A percentile compares a stretch with the other conserved stretches of the same genome.
Conservation (phyloP, 1,140 invertebrate species). For the Eueides isabella region DNA sequence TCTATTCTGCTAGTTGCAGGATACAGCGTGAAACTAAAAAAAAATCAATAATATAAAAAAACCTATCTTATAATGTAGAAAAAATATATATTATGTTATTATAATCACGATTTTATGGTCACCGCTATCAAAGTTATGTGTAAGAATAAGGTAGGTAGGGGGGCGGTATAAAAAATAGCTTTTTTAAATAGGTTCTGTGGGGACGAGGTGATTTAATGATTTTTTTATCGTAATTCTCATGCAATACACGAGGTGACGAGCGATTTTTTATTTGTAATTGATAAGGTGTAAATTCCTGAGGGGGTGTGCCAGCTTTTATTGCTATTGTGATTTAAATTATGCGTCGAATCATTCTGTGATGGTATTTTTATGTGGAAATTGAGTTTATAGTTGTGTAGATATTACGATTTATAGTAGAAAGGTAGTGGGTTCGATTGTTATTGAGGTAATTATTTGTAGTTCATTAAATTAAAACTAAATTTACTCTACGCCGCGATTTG, state of each 20-base stretch:
- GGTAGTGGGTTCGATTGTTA: too few relatives aligned
- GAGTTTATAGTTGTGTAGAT: neutral
- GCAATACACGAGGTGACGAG: conserved; percentile 68
- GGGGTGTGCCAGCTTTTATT: conserved; percentile 48
- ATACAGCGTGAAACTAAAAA: too few relatives aligned
- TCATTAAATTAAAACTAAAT: too few relatives aligned
- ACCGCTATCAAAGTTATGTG: conserved; percentile 51
- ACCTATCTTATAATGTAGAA: too few relatives aligned
- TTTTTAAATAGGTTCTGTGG: conserved; percentile 76
- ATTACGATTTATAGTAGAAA: neutral
- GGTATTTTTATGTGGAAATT: neutral
- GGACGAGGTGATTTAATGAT: conserved; percentile 77
- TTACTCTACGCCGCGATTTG: too few relatives aligned
- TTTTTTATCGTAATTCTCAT: conserved; percentile 59
- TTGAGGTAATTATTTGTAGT: too few relatives aligned
- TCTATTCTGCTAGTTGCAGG: too few relatives aligned
- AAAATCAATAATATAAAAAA: too few relatives aligned
- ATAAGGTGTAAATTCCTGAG: conserved; percentile 68
- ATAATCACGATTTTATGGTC: conserved; percentile 23
- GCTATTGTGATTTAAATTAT: conserved; percentile 30
- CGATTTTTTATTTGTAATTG: conserved; percentile 77
- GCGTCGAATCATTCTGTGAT: neutral
- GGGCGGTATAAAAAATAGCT: conserved; percentile 68
- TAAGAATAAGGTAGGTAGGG: conserved; percentile 47
- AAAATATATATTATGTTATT: too few relatives aligned